Base-by-base conservation (phyloP, 1,140 invertebrate species). In the Notospermus geniculatus region DNA sequence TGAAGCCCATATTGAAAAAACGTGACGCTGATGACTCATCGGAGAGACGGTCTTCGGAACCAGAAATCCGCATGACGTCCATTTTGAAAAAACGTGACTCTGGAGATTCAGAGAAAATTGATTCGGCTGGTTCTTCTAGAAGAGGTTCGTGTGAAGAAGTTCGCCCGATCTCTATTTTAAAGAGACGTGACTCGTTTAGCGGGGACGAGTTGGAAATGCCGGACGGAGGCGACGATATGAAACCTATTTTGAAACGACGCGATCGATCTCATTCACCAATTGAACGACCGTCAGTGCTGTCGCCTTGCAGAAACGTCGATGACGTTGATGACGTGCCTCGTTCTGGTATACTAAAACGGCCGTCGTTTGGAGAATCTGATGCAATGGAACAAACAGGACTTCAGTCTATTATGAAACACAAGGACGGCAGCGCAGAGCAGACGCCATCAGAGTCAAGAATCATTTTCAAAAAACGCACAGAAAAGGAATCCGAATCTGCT, bases 81-180 rank as follows among this genome's bases (percentile, higher is more conserved):
- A 50, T 50, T 9, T 50, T 50, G 46, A 50, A 50, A n/a, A 50
- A 50, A 27, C 46, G 46, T 23, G 46, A 50, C n/a, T 19, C 46
- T 50, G 46, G 25, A 5, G 46, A 50, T n/a, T 19, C 25, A 5
- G 46, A 50, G 9, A 23, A 23, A 23, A 50, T 27, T 9, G 46
- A 23, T 9, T 23, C 46, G n/a, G 19, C 46, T 4, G 9, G 19
- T 50, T 23, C 19, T 19, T 23, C 19, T 5, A 50, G 46, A 50
- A 5, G 46, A 7, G 25, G 46, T 50, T 50, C 46, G n/a, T 19
- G 46, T 9, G 46, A 50, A n/a, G 46, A 50, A 23, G n/a, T 50
- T 23, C 46, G 46, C 5, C 32, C 32, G 5, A 36, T 36, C 32
- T 50, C 46, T 5, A 50, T 50, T 50, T 27, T 50, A 19, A 50